Conservation (phyloP, 35 echinoderm and acorn worm genomes). For the Nesometra sesokonis region DNA sequence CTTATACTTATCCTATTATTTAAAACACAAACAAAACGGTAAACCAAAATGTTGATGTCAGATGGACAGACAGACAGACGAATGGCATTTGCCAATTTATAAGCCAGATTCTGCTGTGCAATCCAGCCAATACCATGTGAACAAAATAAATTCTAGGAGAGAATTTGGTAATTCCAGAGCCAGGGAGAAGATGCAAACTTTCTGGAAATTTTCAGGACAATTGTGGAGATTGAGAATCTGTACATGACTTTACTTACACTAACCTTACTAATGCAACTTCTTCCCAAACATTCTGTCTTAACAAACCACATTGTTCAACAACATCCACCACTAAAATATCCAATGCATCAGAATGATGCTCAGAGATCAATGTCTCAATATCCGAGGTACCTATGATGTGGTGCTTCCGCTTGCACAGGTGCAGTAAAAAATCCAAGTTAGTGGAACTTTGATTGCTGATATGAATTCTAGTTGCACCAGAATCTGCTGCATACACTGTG, state of each 20-base stretch:
- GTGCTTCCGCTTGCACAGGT: neutral
- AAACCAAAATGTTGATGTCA: too few species aligned
- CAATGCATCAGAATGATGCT: neutral
- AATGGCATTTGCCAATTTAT: too few species aligned
- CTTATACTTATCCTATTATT: too few species aligned
- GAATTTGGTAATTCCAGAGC: too few species aligned
- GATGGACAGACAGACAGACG: too few species aligned
- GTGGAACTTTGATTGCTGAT: neutral
- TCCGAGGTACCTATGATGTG: neutral
- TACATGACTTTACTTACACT: neutral
- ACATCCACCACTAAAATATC: constrained; percentile 9
- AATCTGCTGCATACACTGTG: neutral
- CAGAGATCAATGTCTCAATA: neutral
- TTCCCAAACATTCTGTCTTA: neutral
- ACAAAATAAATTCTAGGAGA: too few species aligned
- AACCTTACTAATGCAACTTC: neutral
- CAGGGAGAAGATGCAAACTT: too few species aligned
- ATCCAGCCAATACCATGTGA: too few species aligned
- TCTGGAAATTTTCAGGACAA: too few species aligned
- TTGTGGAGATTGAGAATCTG: too few species aligned
- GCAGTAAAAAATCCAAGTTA: neutral
- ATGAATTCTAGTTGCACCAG: neutral
- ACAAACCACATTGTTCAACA: neutral
- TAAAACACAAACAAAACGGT: too few species aligned
- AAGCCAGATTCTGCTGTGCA: too few species aligned